A percentile compares a stretch with the other conserved stretches of the same genome.
phyloP scores from a whole-genome alignment of 2,797 vertebrate genomes.

The Paguma larvata region DNA sequence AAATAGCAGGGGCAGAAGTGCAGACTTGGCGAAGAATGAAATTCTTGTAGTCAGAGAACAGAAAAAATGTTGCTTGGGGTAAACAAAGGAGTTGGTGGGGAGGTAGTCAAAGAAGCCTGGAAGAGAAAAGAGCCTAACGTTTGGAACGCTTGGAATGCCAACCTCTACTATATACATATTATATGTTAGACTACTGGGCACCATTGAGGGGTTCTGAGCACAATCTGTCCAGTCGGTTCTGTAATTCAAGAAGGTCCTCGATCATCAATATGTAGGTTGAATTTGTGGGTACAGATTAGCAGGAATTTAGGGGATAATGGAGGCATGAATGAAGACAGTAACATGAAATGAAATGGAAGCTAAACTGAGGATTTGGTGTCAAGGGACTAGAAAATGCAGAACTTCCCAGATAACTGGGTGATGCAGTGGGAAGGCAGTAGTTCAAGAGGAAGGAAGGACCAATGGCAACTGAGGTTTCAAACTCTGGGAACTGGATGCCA shows the following conservation, averaged over 20 bases:
- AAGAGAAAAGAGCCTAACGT: not conserved
- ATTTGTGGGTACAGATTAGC: not conserved
- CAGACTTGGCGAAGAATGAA: not conserved
- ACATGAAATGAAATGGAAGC: not conserved
- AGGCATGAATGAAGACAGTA: not conserved
- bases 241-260: not conserved
- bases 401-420: not conserved
- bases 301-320: not conserved
- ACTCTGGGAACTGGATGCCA: not conserved
- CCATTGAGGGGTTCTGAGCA: not conserved
- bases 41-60: not conserved
- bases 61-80: not conserved
- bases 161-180: not conserved
- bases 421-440: not conserved
- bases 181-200: not conserved
- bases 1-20: not conserved
- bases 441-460: conserved; percentile 22
- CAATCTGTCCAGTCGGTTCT: not conserved
- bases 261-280: not conserved
- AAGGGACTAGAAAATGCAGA: not conserved
- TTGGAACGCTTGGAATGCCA: not conserved
- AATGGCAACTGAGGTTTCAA: conserved; percentile 27
- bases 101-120: not conserved
- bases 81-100: not conserved
- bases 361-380: not conserved